phyloP scores from a whole-genome alignment of 2,797 vertebrate genomes.

The Acropternis orthonyx region DNA sequence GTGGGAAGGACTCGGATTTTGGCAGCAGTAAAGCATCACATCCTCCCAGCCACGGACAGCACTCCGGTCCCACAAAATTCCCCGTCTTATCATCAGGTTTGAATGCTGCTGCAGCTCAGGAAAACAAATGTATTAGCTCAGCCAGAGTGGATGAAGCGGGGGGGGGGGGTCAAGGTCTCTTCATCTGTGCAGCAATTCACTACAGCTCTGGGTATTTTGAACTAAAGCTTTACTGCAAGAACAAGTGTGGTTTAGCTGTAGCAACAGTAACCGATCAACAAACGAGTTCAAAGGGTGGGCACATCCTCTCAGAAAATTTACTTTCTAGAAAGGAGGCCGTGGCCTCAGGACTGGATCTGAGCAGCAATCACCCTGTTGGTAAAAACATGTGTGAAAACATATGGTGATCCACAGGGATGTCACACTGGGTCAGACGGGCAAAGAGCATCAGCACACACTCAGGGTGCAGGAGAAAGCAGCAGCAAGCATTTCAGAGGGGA shows the following conservation, averaged over 20 bases:
- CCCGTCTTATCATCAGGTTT: accelerated
- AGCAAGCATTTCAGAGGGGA: not conserved
- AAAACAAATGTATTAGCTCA: not conserved
- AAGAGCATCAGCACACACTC: not conserved
- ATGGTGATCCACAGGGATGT: not conserved
- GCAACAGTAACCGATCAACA: not conserved
- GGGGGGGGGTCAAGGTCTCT: not conserved
- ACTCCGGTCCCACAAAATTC: not conserved
- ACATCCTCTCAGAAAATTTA: not conserved
- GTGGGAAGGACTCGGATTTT: conserved; percentile 10
- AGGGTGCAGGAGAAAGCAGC: not conserved
- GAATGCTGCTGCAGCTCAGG: not conserved
- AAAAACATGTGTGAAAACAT: not conserved
- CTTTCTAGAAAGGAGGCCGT: not conserved
- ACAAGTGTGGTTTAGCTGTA: not conserved
- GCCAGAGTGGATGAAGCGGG: not conserved
- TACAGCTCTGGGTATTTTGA: not conserved
- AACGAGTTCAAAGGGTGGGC: not conserved
- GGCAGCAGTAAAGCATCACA: conserved; percentile 18
- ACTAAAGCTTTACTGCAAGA: not conserved
- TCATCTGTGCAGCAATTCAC: not conserved
- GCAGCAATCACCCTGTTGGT: not conserved
- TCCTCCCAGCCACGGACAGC: not conserved
- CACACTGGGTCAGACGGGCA: not conserved
- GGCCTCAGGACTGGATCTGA: not conserved